These are phyloP conservation scores for Psittacula cyanocephala DNA, from an alignment of 2,113 vertebrate species.

Conservation along the genomic window DNA sequence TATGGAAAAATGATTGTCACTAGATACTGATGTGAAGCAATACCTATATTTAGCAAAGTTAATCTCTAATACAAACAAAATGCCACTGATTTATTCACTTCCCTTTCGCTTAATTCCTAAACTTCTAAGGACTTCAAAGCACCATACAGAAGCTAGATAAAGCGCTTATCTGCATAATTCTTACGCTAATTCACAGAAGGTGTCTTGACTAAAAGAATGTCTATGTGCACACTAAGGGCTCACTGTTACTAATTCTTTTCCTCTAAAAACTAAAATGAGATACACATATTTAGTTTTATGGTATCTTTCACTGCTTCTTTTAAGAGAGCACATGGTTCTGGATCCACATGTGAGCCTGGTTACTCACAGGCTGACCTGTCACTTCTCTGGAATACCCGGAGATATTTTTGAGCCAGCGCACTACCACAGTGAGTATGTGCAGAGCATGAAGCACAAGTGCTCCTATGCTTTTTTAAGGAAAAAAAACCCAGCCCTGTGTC, in stretches of 20 bases:
- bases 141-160: slow-evolving; percentile 30
- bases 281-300: rapidly evolving
- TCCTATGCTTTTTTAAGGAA: not conserved
- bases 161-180: slow-evolving; percentile 61
- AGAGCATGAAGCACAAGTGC: not conserved
- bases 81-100: slow-evolving; percentile 23
- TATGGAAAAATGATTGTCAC: not conserved
- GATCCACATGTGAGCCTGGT: not conserved
- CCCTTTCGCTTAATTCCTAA: slow-evolving; percentile 42
- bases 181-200: slow-evolving; percentile 58
- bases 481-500: not conserved
- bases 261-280: not conserved
- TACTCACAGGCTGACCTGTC: not conserved
- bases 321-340: not conserved
- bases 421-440: rapidly evolving
- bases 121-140: slow-evolving; percentile 58
- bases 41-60: slow-evolving; percentile 31
- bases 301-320: not conserved
- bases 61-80: slow-evolving; percentile 51
- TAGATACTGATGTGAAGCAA: not conserved
- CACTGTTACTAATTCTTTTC: not conserved
- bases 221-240: not conserved
- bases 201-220: slow-evolving; percentile 39
- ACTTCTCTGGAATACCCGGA: not conserved
- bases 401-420: not conserved